A percentile compares a stretch with the other conserved stretches of the same genome.
Conservation (phyloP, 2,888 invertebrate genomes). For the Timema podura region DNA sequence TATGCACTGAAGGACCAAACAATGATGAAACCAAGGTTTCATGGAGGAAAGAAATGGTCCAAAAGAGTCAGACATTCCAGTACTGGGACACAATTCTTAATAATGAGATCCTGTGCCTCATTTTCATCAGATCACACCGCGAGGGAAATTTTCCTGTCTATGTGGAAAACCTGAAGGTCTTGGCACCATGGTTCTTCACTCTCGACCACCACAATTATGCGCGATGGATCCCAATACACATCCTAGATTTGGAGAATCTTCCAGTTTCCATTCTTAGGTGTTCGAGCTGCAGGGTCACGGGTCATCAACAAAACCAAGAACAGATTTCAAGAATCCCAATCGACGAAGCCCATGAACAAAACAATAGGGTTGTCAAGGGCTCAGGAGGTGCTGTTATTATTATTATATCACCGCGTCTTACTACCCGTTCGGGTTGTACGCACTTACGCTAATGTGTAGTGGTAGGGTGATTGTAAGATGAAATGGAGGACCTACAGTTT, state of each 20-base stretch:
- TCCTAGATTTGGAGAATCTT: slow-evolving; percentile 5
- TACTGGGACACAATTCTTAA: slow-evolving; percentile 1
- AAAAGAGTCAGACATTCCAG: neutral
- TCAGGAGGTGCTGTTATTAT: neutral
- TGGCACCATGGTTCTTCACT: neutral
- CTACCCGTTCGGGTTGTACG: too few species aligned
- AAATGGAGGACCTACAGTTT: too few species aligned
- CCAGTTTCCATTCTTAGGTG: neutral
- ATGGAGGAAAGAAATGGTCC: neutral
- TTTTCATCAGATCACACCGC: slow-evolving; percentile 4
- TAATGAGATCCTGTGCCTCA: neutral
- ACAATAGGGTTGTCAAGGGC: slow-evolving; percentile 6
- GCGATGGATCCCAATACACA: neutral
- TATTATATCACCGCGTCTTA: too few species aligned
- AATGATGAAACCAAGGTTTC: neutral
- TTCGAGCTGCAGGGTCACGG: neutral
- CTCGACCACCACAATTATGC: neutral
- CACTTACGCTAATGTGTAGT: too few species aligned
- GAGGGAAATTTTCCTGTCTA: neutral
- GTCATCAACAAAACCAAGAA: neutral
- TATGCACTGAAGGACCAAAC: neutral
- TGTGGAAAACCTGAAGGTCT: neutral
- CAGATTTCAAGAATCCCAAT: neutral
- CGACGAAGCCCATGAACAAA: neutral
- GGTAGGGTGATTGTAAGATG: too few species aligned